Evolutionary conservation across 92 coral and sea anemone species (phyloP).

Genomic region (Umimayanthus chanpuru): DNA sequence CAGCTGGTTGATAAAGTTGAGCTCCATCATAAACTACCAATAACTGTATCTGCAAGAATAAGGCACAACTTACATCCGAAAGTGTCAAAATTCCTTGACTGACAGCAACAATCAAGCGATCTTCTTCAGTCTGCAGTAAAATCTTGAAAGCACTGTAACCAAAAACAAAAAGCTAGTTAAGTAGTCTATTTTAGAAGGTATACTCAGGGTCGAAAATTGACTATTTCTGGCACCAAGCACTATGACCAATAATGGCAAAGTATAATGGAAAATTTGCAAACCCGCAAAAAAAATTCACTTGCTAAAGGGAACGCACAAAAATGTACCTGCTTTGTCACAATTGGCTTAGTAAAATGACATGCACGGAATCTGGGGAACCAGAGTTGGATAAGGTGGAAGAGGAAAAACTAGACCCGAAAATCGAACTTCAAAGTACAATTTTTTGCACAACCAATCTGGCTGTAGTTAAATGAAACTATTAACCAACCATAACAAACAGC

Average conservation of each 20-base stretch:
- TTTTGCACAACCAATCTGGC: too few relatives aligned
- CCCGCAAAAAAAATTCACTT: neutral
- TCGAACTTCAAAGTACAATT: too few relatives aligned
- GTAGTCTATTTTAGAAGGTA: neutral
- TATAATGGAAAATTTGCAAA: too few relatives aligned
- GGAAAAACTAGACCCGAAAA: too few relatives aligned
- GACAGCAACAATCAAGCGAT: conserved; percentile 85
- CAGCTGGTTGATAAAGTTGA: neutral
- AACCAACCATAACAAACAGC: too few relatives aligned
- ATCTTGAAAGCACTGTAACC: conserved; percentile 87
- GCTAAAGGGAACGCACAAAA: neutral
- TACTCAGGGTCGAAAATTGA: too few relatives aligned
- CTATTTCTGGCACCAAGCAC: neutral
- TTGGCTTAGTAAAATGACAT: too few relatives aligned
- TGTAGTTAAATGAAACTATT: too few relatives aligned
- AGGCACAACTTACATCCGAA: conserved; percentile 79
- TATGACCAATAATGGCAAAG: neutral
- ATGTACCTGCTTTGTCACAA: neutral
- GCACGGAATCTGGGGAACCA: too few relatives aligned
- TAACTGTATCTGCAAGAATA: neutral
- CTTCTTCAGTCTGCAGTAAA: conserved; percentile 94
- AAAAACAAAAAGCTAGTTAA: neutral
- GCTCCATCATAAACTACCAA: neutral
- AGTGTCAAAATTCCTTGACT: conserved; percentile 89
- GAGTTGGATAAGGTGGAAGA: neutral